Percentiles rank a stretch among this genome's conserved stretches.
Conservation (phyloP, 2,113 vertebrate genomes). For the Pristiophorus japonicus region DNA sequence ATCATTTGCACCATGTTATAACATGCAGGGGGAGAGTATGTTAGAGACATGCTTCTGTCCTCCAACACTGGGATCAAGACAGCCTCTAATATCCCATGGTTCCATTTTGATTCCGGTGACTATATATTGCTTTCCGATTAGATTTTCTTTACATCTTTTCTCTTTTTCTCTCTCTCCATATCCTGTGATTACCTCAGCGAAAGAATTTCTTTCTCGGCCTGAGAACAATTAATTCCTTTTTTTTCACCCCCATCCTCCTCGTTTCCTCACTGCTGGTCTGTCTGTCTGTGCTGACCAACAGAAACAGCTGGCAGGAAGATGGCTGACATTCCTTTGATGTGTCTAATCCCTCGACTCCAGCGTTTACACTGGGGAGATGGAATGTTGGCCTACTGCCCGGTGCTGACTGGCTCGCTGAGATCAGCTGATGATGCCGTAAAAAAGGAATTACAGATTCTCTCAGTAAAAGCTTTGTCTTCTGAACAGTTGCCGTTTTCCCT, state of each 20-base stretch:
- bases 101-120: not conserved
- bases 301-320: not conserved
- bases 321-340: constrained; percentile 38
- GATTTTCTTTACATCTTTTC: not conserved
- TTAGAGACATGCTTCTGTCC: not conserved
- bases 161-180: not conserved
- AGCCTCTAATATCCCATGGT: not conserved
- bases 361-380: constrained; percentile 25
- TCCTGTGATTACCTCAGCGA: constrained; percentile 31
- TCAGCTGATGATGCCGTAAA: constrained; percentile 34
- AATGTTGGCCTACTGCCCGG: not conserved
- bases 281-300: constrained; percentile 33
- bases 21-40: not conserved
- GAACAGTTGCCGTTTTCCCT: not conserved
- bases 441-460: too few species aligned
- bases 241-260: constrained; percentile 18
- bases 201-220: constrained; percentile 39
- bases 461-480: constrained; percentile 24
- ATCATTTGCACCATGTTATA: not conserved
- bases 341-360: constrained; percentile 9
- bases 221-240: constrained; percentile 44
- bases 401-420: constrained; percentile 17
- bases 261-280: constrained; percentile 39
- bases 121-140: not conserved
- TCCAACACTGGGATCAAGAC: not conserved